Conservation (phyloP, 2,113 vertebrate species). For the Oryzias javanicus region DNA sequence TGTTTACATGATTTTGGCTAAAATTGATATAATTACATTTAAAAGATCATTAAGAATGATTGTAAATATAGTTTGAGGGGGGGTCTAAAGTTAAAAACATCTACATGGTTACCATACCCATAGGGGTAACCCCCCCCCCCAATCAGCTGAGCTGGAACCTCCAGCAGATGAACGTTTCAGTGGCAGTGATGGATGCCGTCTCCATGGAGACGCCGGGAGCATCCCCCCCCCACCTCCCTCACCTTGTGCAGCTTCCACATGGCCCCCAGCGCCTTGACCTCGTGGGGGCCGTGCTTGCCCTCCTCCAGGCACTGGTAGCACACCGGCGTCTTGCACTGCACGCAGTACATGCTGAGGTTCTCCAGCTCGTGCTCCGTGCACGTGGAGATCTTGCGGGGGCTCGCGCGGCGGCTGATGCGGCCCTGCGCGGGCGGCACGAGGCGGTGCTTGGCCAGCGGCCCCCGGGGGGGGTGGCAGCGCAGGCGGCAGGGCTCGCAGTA, state of each 20-base stretch:
- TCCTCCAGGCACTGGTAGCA: conserved; percentile 99
- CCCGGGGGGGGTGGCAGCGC: conserved; percentile 94
- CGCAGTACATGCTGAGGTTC: conserved; percentile 99
- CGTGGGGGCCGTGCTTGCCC: conserved; percentile 93
- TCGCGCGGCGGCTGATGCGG: conserved; percentile 88
- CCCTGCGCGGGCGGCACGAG: conserved; percentile 95
- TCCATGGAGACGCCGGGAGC: too few relatives aligned
- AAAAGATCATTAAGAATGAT: too few relatives aligned
- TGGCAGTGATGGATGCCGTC: too few relatives aligned
- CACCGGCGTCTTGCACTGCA: conserved; percentile 94
- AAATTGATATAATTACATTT: too few relatives aligned
- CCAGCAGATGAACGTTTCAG: too few relatives aligned
- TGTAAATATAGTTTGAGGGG: too few relatives aligned
- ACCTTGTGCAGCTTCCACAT: conserved; percentile 99
- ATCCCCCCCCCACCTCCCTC: conserved; percentile 28
- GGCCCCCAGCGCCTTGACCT: conserved; percentile 95
- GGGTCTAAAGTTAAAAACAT: too few relatives aligned
- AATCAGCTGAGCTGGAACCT: too few relatives aligned
- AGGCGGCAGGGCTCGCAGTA: conserved; percentile 97
- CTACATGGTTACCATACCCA: too few relatives aligned
- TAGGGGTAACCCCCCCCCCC: too few relatives aligned
- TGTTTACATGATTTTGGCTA: too few relatives aligned
- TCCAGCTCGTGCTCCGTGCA: conserved; percentile 99
- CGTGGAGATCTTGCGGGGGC: conserved; percentile 93
- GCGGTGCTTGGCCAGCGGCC: conserved; percentile 93